Evolutionary conservation across 2,888 invertebrate species (phyloP).

Genomic region (Drosophila acutilabella): DNA sequence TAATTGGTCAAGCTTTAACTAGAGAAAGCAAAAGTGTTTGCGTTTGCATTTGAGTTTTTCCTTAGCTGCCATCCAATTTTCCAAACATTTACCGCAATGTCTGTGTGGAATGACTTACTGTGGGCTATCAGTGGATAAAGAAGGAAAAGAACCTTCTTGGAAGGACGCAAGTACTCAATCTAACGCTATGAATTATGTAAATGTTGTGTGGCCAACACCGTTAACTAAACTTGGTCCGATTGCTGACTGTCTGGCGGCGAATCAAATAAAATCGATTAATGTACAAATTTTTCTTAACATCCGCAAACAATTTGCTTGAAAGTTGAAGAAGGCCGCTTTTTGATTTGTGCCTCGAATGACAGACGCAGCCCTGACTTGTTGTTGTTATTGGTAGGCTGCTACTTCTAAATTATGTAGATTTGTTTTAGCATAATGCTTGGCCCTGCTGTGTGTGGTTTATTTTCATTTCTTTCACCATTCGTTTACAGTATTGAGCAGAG

Average conservation of each 20-base stretch:
- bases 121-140: slow-evolving; percentile 53
- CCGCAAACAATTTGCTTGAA: slow-evolving; percentile 70
- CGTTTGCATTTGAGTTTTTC: slow-evolving; percentile 11
- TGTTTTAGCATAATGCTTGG: slow-evolving; percentile 75
- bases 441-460: slow-evolving; percentile 34
- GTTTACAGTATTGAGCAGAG: slow-evolving; percentile 1
- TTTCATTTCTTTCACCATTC: slow-evolving; percentile 28
- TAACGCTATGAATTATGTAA: slow-evolving; percentile 74
- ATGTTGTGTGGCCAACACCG: slow-evolving; percentile 72
- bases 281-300: slow-evolving; percentile 77
- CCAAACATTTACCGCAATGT: slow-evolving; percentile 21
- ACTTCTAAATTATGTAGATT: slow-evolving; percentile 79
- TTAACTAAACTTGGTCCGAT: slow-evolving; percentile 8
- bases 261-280: slow-evolving; percentile 80
- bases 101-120: slow-evolving; percentile 55
- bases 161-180: slow-evolving; percentile 54
- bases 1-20: neutral
- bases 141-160: slow-evolving; percentile 18
- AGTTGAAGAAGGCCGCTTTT: slow-evolving; percentile 45
- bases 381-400: slow-evolving; percentile 27
- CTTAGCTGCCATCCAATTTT: slow-evolving; percentile 54
- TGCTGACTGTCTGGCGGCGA: slow-evolving; percentile 39
- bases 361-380: slow-evolving; percentile 33
- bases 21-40: neutral
- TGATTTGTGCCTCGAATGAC: slow-evolving; percentile 69